A percentile compares a stretch with the other conserved stretches of the same genome.
Conservation (phyloP, 2,888 invertebrate genomes). For the Drosophila merina region DNA sequence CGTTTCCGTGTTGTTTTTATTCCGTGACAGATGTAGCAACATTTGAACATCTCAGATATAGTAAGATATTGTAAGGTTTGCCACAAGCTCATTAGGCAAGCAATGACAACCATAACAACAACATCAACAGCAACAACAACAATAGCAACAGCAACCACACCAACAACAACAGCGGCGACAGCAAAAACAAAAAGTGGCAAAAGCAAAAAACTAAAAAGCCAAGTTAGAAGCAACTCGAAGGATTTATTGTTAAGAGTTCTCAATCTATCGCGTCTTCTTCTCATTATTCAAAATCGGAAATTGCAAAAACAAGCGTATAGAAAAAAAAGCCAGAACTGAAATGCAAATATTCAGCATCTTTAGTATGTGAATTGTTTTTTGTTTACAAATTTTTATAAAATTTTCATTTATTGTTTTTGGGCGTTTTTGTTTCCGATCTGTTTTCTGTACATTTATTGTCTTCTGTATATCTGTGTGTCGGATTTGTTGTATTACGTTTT, state of each 20-base stretch:
- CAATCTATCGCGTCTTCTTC: constrained; percentile 52
- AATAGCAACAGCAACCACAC: constrained; percentile 27
- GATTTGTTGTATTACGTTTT: constrained; percentile 38
- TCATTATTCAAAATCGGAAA: constrained; percentile 38
- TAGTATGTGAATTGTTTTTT: constrained; percentile 36
- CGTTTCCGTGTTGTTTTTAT: constrained; percentile 55
- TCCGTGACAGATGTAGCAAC: constrained; percentile 76
- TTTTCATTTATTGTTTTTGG: constrained; percentile 14
- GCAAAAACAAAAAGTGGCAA: constrained; percentile 21
- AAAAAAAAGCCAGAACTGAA: constrained; percentile 35
- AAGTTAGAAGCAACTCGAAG: constrained; percentile 16
- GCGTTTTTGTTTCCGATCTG: constrained; percentile 17
- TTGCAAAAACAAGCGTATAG: constrained; percentile 9
- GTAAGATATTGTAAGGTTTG: constrained; percentile 62
- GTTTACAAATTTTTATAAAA: constrained; percentile 13
- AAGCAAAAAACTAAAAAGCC: not conserved
- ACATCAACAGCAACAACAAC: constrained; percentile 22
- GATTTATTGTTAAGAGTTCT: constrained; percentile 42
- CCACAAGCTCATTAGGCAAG: constrained; percentile 72
- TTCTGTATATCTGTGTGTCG: constrained; percentile 23
- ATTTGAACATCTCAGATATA: constrained; percentile 74
- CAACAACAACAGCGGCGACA: constrained; percentile 29
- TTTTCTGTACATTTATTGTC: constrained; percentile 40
- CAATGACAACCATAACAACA: constrained; percentile 66
- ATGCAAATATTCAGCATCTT: constrained; percentile 36